Evolutionary conservation across 2,888 invertebrate genomes (phyloP).

Genomic region (Allolobophora icterica): DNA sequence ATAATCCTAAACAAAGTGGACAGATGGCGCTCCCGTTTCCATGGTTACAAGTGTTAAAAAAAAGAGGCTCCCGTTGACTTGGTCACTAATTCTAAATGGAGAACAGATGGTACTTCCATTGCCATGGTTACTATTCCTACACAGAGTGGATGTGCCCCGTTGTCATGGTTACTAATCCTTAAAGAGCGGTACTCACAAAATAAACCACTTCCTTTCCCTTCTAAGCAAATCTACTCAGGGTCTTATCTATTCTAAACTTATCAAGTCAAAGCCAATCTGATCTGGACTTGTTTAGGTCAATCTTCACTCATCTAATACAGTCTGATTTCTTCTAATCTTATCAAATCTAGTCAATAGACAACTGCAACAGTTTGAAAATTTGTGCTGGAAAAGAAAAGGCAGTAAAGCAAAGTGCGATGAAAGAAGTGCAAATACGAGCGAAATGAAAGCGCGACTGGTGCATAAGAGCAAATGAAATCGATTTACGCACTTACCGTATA

Average conservation of each 20-base stretch:
- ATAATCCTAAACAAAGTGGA: no score
- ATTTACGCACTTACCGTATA: no score
- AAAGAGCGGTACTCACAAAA: no score
- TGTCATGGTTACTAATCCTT: neutral
- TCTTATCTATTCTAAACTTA: neutral
- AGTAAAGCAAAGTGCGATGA: neutral
- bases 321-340: no score
- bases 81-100: no score
- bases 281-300: neutral
- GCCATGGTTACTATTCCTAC: neutral
- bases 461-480: no score
- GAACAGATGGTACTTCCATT: neutral
- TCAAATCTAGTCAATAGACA: neutral
- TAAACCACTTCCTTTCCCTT: no score
- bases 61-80: no score
- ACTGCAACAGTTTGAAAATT: neutral
- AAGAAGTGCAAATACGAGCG: neutral
- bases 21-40: no score
- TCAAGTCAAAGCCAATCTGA: neutral
- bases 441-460: neutral
- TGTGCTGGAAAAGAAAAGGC: neutral
- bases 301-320: no score
- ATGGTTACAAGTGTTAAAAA: no score
- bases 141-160: neutral
- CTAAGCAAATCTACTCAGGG: no score